Conservation (phyloP, 64 coral and sea anemone genomes). For the Actinia equina region DNA sequence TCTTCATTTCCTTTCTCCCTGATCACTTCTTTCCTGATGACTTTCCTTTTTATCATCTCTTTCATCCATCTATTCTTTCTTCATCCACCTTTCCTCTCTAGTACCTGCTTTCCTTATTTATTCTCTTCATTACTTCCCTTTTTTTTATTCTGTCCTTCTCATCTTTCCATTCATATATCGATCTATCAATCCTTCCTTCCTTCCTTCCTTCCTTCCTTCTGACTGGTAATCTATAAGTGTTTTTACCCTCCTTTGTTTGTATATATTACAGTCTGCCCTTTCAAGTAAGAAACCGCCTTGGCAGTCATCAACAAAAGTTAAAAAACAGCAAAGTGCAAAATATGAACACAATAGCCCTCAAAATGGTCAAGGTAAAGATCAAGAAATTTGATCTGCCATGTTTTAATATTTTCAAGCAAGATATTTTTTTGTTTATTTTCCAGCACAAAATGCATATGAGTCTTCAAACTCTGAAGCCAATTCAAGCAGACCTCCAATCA, state of each 20-base stretch:
- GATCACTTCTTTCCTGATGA: no score
- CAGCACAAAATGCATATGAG: background rate
- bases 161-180: background rate
- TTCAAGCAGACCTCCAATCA: background rate
- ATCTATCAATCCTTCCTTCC: background rate
- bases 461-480: background rate
- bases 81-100: no score
- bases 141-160: background rate
- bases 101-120: no score
- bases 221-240: background rate
- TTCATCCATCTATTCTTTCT: background rate
- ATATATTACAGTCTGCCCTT: background rate
- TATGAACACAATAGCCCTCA: background rate
- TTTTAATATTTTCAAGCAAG: no score
- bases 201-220: background rate
- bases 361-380: background rate
- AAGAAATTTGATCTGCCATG: no score
- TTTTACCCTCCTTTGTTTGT: background rate
- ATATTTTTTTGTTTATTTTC: background rate
- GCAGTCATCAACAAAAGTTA: background rate
- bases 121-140: no score
- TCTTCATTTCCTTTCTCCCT: background rate
- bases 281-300: background rate
- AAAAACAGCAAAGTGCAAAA: background rate
- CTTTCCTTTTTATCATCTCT: background rate